Evolutionary conservation across 2,797 vertebrate species (phyloP), one percentile per base, ranked within the genome.

Genomic region (Protonibea diacanthus): DNA sequence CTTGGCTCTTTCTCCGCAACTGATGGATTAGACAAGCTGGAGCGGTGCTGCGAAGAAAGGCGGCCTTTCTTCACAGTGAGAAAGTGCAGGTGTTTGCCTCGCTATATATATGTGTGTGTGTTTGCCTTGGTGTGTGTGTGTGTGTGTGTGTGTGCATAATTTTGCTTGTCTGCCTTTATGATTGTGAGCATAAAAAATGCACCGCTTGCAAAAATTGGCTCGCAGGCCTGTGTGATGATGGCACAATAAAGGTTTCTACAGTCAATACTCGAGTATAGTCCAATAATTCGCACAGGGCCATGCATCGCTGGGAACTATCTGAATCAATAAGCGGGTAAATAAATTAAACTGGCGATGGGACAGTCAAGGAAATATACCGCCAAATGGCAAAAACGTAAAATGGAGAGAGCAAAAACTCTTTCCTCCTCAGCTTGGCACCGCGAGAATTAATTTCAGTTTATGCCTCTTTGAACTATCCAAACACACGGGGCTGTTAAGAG

Each of bases 241-340:
- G 69, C 74, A 88, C 83, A 87, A 91, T 82, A 87, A 89, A 91
- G 82, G 76, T 81, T 91, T 87, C 68, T 66, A 62, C 72, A 81
- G 89, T 93, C 91, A 82, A 93, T 92, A 91, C 62, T 72, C 69
- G 56, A 74, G 77, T 57, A 73, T 48, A 21, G 83, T 58, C 83
- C 81, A 83, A 85, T 88, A 21, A 86, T 88, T 81, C 78, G 74
- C 85, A 82, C 51, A 21, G 49, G 57, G 51, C 72, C 74, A 66
- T 49, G 88, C 87, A 83, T 89, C 68, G 64, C 77, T 82, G 78
- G 70, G 69, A 93, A 87, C 73, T 53, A 83, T 88, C 64, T 23
- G 65, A 86, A 92, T 93, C 91, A 83, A 93, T 92, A 83, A 40
- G 78, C 3, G 77, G 48, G 53, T 76, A 84, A 86, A 91, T 91